Evolutionary conservation across 2,113 vertebrate species (phyloP), one percentile per base, ranked within the genome.

Genomic region (Tupaia tana): DNA sequence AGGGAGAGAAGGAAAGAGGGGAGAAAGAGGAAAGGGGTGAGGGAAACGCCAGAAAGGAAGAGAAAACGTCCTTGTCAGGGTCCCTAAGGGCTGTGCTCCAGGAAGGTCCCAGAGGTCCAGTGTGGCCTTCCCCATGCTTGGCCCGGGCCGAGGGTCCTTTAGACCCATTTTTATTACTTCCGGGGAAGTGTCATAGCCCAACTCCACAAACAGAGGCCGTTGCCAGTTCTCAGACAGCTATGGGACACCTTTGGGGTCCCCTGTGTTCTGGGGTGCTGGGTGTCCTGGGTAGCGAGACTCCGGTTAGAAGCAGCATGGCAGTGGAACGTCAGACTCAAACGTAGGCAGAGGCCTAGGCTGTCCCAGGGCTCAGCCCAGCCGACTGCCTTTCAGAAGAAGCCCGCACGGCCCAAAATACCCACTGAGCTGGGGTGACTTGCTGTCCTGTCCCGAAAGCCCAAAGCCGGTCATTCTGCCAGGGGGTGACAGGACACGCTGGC

Each of bases 141-240:
- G 43, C 15, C 54, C 25, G 22, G n/a, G 63, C 29, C 1, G 1
- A 54, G 58, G n/a, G 58, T 31, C 63, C 91, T 27, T 4, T 1
- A 22, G 29, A 87, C 12, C 29, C 10, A 67, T 29, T 92, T 59
- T 61, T 4, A 58, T 56, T 54, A 61, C 88, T 90, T 97, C 94
- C 11, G 4, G 94, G 86, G 8, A 78, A 69, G 66, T 14, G 19
- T 71, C 19, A 19, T 27, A 10, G 31, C 4, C 15, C 58, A 71
- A 0, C 7, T 22, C 6, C 22, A 66, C 63, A 15, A 25, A 74
- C 27, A 15, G 22, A 2, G 34, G 75, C 71, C 61, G 3, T 22
- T n/a, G 56, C 71, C 71, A 14, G 20, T 18, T 83, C 77, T n/a
- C 11, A 3, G 25, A 61, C 61, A 34, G 14, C 52, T 71, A 3